Evolutionary conservation across 2,888 invertebrate species (phyloP), one percentile per base, ranked within the genome.

Genomic region (Tyria jacobaeae): DNA sequence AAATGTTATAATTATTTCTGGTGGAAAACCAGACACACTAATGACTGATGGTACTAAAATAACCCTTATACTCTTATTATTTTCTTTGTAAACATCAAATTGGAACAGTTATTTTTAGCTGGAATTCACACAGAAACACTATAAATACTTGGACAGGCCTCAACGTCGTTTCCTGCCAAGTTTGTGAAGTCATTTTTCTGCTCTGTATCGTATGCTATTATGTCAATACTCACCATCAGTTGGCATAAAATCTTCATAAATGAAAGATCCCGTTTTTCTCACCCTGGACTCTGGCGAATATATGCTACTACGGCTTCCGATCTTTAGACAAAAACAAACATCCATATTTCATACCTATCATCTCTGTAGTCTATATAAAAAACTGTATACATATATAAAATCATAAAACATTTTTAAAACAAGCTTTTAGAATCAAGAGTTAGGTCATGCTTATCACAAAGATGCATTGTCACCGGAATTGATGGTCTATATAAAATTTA

Each of bases 211-310:
- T 21, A 21, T 10, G 21, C 41, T 41, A 41, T 31, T 31, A 34
- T 50, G 60, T 37, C 14, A 58, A 25, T 54, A 80, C 94, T 94
- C 94, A 93, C 99, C 99, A 95, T 99, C 99, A 41, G 99, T 99
- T 7, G 99, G 99, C 99, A 99, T 99, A 91, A 99, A 99, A 91
- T 99, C 99, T 95, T 99, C 99, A 89, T 99, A 99, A 86, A 99
- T 99, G 91, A 98, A 99, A 14, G 99, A 99, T 50, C 99, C 99
- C 54, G 98, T 98, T 92, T 98, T 99, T 60, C 99, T 95, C 9
- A 99, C 98, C 81, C 98, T 96, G 50, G 98, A 99, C 90, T 99
- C 98, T 9, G 99, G 98, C 0, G 99, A 99, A 90, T 99, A 99
- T 63, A 99, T 99, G 91, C 99, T 99, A 92, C 99, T 99, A 61